Evolutionary conservation across 2,113 vertebrate species (phyloP), one percentile per base, ranked within the genome.

Genomic region (Halcyon senegalensis): DNA sequence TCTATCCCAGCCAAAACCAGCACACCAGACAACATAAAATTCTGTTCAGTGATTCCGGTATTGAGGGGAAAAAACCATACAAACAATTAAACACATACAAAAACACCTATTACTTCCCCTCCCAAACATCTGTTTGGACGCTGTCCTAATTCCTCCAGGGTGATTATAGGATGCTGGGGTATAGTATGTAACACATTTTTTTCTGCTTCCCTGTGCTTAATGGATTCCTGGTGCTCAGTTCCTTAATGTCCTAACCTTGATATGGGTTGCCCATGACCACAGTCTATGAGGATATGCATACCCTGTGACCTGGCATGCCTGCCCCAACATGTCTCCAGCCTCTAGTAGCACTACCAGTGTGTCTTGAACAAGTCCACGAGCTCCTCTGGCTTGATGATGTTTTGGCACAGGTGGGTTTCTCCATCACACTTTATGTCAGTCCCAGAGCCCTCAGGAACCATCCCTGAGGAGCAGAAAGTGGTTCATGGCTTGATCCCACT

Each of bases 281-380:
- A n/a, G 9, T 59, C 16, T 63, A 33, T 64, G 31, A 51, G 11
- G 37, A 33, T 27, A 13, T n/a, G 19, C 8, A 2, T 10, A 44
- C 5, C 1, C 13, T 56, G 6, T 16, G 8, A 35, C 11, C 13
- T 1, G 7, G 16, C 1, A 1, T 20, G 12, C 39, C 25, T 62
- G 17, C 13, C 8, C 7, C 16, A 51, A 3, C 7, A 11, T 2
- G 3, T 13, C 43, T 82, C 14, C 41, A 77, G 30, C 28, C 15
- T 11, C 41, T 55, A 16, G 39, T 12, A 43, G 37, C 48, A 48
- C 30, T 48, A 20, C 35, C 23, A 25, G n/a, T 35, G 12, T 3
- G 11, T 56, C 10, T 23, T 43, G 23, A 64, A 17, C 31, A 46
- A 13, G 3, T 3, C 15, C 17, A 20, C 27, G 4, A 21, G 7